Evolutionary conservation across 1,140 invertebrate genomes (phyloP).

Genomic region (Octopus bimaculoides): DNA sequence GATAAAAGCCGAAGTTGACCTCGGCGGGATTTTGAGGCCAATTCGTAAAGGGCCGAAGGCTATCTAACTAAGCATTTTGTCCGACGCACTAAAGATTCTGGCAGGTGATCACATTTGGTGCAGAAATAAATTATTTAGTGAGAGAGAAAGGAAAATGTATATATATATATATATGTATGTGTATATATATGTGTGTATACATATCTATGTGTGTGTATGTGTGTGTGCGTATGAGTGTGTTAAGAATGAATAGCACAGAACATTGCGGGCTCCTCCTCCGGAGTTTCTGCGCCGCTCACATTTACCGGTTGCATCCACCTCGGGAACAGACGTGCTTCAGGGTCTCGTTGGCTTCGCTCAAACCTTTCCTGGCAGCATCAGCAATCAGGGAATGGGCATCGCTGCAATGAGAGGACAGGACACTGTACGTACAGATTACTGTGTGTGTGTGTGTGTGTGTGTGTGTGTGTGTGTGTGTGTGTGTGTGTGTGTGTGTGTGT

Average conservation of each 20-base stretch:
- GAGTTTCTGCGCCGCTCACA: constrained; percentile 4
- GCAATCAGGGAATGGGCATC: constrained; percentile 53
- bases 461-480: neutral
- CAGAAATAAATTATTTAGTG: too few relatives aligned
- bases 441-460: neutral
- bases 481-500: neutral
- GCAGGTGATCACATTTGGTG: too few relatives aligned
- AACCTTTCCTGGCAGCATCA: constrained; percentile 54
- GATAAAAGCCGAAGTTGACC: too few relatives aligned
- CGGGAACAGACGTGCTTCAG: constrained; percentile 50
- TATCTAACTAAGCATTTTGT: too few relatives aligned
- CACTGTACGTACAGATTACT: neutral
- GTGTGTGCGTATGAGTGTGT: constrained; percentile 82
- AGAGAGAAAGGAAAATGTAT: neutral
- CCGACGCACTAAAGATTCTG: too few relatives aligned
- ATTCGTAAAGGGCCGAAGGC: too few relatives aligned
- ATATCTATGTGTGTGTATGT: constrained; percentile 69
- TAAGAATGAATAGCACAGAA: constrained; percentile 82
- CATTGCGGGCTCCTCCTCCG: constrained; percentile 62
- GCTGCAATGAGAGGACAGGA: constrained; percentile 33
- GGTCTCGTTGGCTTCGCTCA: constrained; percentile 52
- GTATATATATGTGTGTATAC: neutral
- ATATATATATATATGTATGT: neutral
- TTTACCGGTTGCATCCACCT: constrained; percentile 39
- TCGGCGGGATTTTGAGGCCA: too few relatives aligned